Base-by-base conservation (phyloP, 2,113 vertebrate species). In the Albula goreensis region DNA sequence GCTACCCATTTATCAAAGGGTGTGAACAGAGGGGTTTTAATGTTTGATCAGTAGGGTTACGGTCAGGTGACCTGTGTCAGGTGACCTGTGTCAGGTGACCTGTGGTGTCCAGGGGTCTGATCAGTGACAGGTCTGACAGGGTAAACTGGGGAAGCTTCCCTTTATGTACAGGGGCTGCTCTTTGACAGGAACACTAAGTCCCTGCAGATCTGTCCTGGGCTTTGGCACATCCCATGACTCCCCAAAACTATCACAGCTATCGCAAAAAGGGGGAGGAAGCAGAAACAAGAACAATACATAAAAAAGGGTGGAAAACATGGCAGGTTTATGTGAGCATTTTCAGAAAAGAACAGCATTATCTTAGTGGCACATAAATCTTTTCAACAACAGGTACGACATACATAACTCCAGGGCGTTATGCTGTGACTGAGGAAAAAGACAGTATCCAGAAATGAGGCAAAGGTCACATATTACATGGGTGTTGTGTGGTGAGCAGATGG, bases 291-390 rank as follows among this genome's bases (percentile, higher is more conserved):
- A 91, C 91, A 93, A 87, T 89, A 91, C 91, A 92, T 91, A 92
- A 89, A 92, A 90, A 87, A 82, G 49, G 48, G 51, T 60, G 86
- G 91, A 91, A 90, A 90, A 82, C 86, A 31, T 80, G 80, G 78
- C 84, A 91, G 91, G 92, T 91, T 93, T 90, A 94, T 91, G 63
- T 53, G 86, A 80, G 86, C 63, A 60, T 87, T 86, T 92, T 90
- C 84, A 86, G 83, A 74, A 83, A 87, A 91, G 87, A 89, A 89
- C 86, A 92, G 87, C 87, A 86, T 94, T 94, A 89, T 89, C 83
- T 77, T 80, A 91, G 84, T 25, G n/a, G 50, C 89, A 81, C 87
- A 86, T 91, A 94, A 94, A 93, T 93, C 88, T 86, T 74, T 12
- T 5, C 89, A 87, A 79, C 52, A 81, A 70, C 77, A 89, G 89